phyloP scores from a whole-genome alignment of 2,888 invertebrate genomes.

The Nymphalis c-album region DNA sequence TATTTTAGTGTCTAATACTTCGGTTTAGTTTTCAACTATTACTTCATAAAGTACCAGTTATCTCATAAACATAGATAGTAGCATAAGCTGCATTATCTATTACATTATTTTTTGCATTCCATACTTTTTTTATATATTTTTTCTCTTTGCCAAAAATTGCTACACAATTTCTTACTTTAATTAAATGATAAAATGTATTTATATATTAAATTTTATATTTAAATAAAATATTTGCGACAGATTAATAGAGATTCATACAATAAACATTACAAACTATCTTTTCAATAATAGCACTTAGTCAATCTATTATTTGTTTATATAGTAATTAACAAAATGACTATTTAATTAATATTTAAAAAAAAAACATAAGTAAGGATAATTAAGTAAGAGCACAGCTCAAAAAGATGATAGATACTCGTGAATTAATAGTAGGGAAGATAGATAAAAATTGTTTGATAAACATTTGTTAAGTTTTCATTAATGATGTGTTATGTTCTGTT shows the following conservation, averaged over 20 bases:
- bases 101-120: background rate
- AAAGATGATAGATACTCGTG: too few species aligned
- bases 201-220: background rate
- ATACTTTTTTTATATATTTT: background rate
- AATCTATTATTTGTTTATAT: too few species aligned
- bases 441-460: too few species aligned
- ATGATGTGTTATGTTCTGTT: too few species aligned
- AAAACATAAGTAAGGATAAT: too few species aligned
- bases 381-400: too few species aligned
- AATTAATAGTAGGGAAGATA: too few species aligned
- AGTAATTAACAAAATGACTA: too few species aligned
- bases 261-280: too few species aligned
- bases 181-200: background rate
- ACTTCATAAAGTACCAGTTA: constrained; percentile 15
- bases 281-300: too few species aligned
- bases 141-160: background rate
- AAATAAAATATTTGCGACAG: background rate
- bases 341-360: too few species aligned
- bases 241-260: background rate
- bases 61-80: constrained; percentile 23
- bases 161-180: background rate
- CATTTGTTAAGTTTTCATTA: too few species aligned
- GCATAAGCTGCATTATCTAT: constrained; percentile 11
- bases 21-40: background rate
- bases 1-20: background rate